A percentile compares a stretch with the other conserved stretches of the same genome.
Evolutionary conservation across 1,140 invertebrate species (phyloP).

Genomic region (Lepidostoma basale): DNA sequence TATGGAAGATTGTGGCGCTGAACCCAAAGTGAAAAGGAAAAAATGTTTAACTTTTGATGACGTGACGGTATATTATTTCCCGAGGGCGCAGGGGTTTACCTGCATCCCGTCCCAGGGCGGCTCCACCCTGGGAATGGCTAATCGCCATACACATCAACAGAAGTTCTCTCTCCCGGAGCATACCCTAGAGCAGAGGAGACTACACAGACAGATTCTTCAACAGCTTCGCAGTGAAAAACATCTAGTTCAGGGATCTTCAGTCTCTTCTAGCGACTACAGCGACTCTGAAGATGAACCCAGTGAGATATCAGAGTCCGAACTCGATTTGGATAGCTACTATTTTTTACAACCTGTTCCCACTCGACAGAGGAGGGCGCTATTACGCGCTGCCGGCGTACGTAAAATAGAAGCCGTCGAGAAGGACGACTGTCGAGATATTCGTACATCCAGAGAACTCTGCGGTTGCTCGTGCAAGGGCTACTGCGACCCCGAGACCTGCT

Average conservation of each 20-base stretch:
- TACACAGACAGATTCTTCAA: constrained; percentile 82
- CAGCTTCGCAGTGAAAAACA: constrained; percentile 75
- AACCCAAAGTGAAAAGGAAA: constrained; percentile 68
- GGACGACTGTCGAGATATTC: constrained; percentile 91
- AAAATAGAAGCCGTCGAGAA: constrained; percentile 95
- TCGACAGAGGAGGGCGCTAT: constrained; percentile 82
- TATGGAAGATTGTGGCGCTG: constrained; percentile 47
- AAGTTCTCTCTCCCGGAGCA: constrained; percentile 78
- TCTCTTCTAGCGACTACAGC: constrained; percentile 76
- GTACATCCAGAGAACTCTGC: constrained; percentile 91
- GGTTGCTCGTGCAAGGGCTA: constrained; percentile 93
- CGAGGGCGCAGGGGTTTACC: constrained; percentile 93
- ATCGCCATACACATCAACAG: constrained; percentile 78
- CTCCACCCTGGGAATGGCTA: constrained; percentile 94
- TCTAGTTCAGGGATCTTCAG: constrained; percentile 56
- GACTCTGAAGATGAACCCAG: constrained; percentile 82
- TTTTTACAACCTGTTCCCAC: constrained; percentile 93
- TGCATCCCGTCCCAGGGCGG: constrained; percentile 97
- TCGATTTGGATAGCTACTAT: constrained; percentile 91
- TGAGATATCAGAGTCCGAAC: constrained; percentile 81
- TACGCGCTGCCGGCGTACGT: constrained; percentile 87
- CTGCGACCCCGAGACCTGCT: constrained; percentile 94
- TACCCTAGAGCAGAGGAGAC: constrained; percentile 81
- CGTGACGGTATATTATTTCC: constrained; percentile 96
- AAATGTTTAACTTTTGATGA: constrained; percentile 86